Evolutionary conservation across 92 coral and sea anemone genomes (phyloP).

Genomic region (Bergia puertoricense): DNA sequence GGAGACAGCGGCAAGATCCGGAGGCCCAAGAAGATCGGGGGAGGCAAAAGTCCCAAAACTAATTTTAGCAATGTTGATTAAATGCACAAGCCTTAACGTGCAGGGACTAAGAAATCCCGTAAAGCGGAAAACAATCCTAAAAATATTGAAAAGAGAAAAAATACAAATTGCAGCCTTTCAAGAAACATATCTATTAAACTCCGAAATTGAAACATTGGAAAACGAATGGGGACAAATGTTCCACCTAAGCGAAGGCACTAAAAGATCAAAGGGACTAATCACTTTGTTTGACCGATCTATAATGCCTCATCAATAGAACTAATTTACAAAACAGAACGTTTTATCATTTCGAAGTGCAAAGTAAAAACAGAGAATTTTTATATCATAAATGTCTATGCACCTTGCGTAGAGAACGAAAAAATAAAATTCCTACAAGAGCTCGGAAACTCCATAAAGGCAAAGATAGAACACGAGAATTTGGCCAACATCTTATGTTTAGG

Average conservation of each 20-base stretch:
- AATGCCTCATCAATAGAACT: background rate
- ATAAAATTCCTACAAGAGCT: background rate
- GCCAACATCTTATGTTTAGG: background rate
- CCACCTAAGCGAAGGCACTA: background rate
- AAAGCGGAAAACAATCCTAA: background rate
- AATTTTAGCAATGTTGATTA: too few relatives aligned
- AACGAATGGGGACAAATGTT: background rate
- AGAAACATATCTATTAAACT: background rate
- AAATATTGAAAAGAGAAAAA: background rate
- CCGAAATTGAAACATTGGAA: background rate
- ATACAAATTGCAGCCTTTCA: background rate
- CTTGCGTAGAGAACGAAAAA: background rate
- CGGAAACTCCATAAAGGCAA: background rate
- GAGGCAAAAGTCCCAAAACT: too few relatives aligned
- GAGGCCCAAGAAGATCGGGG: too few relatives aligned
- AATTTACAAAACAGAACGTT: background rate
- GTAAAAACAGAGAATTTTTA: background rate
- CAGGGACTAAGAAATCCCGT: too few relatives aligned
- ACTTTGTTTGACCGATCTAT: background rate
- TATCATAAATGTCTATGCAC: background rate
- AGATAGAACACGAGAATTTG: background rate
- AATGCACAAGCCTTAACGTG: too few relatives aligned
- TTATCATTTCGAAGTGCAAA: background rate
- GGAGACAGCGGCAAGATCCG: too few relatives aligned
- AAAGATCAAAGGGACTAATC: background rate